A percentile compares a stretch with the other conserved stretches of the same genome.
Conservation (phyloP, 30 jellyfish, hydroid and myxozoan species). For the Aurelia aurita region DNA sequence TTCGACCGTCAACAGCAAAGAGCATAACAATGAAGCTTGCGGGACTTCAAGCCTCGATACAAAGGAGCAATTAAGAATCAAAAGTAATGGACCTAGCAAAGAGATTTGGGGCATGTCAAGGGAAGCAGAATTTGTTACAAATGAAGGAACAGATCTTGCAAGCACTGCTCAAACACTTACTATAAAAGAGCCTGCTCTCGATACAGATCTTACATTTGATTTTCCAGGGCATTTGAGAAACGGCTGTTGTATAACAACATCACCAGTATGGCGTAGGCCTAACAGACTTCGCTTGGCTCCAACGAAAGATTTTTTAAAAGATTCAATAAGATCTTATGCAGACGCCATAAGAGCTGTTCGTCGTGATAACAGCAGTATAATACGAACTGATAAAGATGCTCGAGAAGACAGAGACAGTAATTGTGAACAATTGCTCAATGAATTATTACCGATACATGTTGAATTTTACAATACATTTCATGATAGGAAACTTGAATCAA, state of each 20-base stretch:
- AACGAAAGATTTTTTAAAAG: slow-evolving; percentile 29
- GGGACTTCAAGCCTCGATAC: no score
- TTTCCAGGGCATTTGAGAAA: no score
- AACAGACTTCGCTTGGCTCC: slow-evolving; percentile 12
- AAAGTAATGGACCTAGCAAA: no score
- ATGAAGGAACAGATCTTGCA: no score
- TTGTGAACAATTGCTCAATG: slow-evolving; percentile 7
- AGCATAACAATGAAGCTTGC: no score
- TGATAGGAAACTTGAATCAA: background rate
- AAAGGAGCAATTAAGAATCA: no score
- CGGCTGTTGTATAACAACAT: background rate
- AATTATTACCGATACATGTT: slow-evolving; percentile 42
- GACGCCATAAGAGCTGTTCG: slow-evolving; percentile 27
- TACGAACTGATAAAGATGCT: background rate
- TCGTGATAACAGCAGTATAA: background rate
- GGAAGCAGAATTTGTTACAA: no score
- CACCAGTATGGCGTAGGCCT: slow-evolving; percentile 53
- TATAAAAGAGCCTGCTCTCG: no score
- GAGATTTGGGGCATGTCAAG: no score
- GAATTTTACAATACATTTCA: slow-evolving; percentile 25
- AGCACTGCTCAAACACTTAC: no score
- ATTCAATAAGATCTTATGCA: slow-evolving; percentile 7
- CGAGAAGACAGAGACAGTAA: background rate
- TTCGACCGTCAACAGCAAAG: no score
- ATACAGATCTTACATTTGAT: no score